phyloP scores from a whole-genome alignment of 2,113 vertebrate genomes.

The Semnornis frantzii region DNA sequence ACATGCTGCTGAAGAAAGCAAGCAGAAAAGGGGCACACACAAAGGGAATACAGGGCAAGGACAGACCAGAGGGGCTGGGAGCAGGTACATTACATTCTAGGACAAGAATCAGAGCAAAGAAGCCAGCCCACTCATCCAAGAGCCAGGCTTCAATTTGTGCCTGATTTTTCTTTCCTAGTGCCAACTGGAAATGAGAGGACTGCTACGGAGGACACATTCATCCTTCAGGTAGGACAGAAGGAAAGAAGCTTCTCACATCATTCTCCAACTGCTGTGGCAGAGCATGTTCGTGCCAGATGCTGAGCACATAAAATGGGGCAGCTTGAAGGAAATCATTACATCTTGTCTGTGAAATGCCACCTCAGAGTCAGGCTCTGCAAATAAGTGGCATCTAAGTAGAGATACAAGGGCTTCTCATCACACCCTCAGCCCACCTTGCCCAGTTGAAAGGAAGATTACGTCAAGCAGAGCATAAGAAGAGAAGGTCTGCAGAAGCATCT shows the following conservation, averaged over 20 bases:
- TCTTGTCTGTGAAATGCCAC: background rate
- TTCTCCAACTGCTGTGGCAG: background rate
- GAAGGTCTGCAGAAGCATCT: background rate
- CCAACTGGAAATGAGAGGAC: background rate
- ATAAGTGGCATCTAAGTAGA: background rate
- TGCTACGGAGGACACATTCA: background rate
- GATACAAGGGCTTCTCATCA: background rate
- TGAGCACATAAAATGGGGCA: background rate
- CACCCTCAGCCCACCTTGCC: background rate
- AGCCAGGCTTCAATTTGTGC: background rate
- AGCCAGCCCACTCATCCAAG: background rate
- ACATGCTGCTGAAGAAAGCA: background rate
- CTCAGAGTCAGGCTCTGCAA: background rate
- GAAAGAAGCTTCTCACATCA: background rate
- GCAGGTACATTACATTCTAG: background rate
- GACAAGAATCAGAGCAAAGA: slow-evolving; percentile 53
- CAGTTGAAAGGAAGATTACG: background rate
- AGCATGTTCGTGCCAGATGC: background rate
- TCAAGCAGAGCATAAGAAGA: background rate
- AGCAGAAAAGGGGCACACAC: background rate
- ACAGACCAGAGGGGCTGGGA: background rate
- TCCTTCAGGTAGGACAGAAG: background rate
- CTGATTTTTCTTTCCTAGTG: background rate
- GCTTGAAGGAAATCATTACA: background rate
- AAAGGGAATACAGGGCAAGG: background rate